Percentiles rank a stretch among this genome's conserved stretches.
Conservation (phyloP, 2,113 vertebrate species). For the Ascaphus truei region DNA sequence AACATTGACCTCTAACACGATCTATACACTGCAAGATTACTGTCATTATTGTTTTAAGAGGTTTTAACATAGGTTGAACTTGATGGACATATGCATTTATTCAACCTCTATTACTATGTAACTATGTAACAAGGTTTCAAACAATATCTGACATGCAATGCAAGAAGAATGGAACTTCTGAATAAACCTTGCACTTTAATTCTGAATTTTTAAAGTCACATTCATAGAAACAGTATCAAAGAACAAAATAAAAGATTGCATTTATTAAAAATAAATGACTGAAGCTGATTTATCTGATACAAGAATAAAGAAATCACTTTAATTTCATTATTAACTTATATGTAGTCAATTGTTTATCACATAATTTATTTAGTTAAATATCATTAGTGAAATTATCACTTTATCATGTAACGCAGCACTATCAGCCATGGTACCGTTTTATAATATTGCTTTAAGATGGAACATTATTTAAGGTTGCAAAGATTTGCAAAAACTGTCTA, state of each 20-base stretch:
- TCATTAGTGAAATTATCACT: background rate
- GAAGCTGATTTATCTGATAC: conserved; percentile 7
- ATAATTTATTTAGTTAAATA: background rate
- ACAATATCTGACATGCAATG: conserved; percentile 34
- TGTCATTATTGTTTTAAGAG: conserved; percentile 38
- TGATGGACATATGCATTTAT: too few species aligned
- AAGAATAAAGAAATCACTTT: conserved; percentile 38
- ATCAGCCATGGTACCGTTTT: background rate
- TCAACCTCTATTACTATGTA: too few species aligned
- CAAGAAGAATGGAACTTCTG: conserved; percentile 39
- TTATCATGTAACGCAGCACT: background rate
- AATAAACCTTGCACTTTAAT: conserved; percentile 33
- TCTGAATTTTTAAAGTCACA: conserved; percentile 25
- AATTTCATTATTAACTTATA: conserved; percentile 33
- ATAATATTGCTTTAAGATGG: conserved; percentile 12
- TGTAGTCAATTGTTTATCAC: background rate
- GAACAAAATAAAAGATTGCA: background rate
- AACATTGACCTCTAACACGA: conserved; percentile 37
- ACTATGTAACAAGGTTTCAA: conserved; percentile 38
- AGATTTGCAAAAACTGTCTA: conserved; percentile 20
- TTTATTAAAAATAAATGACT: background rate
- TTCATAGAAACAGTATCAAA: conserved; percentile 38
- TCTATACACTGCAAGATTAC: conserved; percentile 31
- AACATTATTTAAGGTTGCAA: conserved; percentile 29
- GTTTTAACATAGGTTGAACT: too few species aligned